Evolutionary conservation across 92 coral and sea anemone genomes (phyloP), one percentile per base, ranked within the genome.

Genomic region (Bergia sp.): DNA sequence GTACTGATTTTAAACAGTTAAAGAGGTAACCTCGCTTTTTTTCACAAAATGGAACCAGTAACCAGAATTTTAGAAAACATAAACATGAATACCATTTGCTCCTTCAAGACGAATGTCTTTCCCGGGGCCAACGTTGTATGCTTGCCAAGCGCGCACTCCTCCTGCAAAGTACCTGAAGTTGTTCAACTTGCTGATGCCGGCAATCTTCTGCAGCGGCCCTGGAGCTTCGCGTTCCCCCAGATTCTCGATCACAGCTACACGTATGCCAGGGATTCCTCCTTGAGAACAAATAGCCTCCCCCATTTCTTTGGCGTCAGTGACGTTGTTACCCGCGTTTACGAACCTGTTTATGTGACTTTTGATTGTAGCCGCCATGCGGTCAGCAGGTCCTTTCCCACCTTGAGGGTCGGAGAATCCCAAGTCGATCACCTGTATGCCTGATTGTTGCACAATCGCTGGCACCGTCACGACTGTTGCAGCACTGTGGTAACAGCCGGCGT

Each of bases 311-410:
- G 76, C 75, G 20, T 85, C 43, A 21, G 88, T 71, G 44, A 85
- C 67, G 44, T 85, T 42, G 75, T 85, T 85, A 13, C 88, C 88
- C 88, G 41, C 94, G 76, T 92, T 90, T 45, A 92, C 58, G 76
- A 61, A 92, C 45, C 78, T 47, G 67, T 75, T 50, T 2, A 92
- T 77, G 76, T 92, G 92, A 1, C 83, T 87, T 88, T 92, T 92
- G 61, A 88, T 65, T n/a, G 94, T 90, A 16, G 94, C 92, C 65
- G 94, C 92, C 87, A 90, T 88, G 11, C 89, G 86, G 81, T 92
- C 94, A 18, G 92, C 90, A 61, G 94, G 85, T 16, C 94, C 94
- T 82, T 92, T 92, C 37, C 94, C 92, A 40, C 94, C 92, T 79
- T 92, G 92, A 58, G 92, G 94, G 66, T 89, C 94, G 37, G 90